Evolutionary conservation across 2,797 vertebrate genomes (phyloP), one percentile per base, ranked within the genome.

Genomic region (Numenius phaeopus): DNA sequence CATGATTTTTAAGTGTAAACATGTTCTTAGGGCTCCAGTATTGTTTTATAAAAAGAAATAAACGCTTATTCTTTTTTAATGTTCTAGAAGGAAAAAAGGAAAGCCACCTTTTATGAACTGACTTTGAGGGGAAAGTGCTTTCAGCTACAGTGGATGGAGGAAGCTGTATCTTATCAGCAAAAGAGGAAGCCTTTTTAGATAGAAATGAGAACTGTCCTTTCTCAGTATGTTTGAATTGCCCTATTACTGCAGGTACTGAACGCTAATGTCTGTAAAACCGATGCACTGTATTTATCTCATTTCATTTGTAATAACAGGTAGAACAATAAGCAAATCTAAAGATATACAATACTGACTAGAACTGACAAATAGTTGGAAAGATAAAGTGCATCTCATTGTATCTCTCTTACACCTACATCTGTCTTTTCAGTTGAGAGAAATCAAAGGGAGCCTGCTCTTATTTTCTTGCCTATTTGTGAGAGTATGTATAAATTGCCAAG

Each of bases 291-390:
- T 91, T 96, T 58, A 72, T 54, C 47, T 79, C 0, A 0, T 70
- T 83, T 91, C 29, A 66, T 67, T 50, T 86, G 27, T 37, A 80
- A 78, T 55, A 75, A 94, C 20, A 32, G 39, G 49, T 54, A n/a
- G 44, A 83, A 57, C 59, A 90, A 90, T 34, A 94, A 95, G 61
- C 55, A 83, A 87, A 81, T 86, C 77, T 90, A 64, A 85, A 97
- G 75, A 66, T 79, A 66, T 78, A 34, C 9, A 79, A 10, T 47
- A 67, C 57, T 65, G 81, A 83, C 59, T 83, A 47, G 82, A 92
- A 75, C 42, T 83, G 80, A 80, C 40, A 87, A 95, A 78, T 75
- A 32, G 23, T 85, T 89, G 67, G 90, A 80, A 85, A 70, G 54
- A 75, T 83, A 19, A 94, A 78, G 32, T 85, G 62, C 32, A 42